phyloP scores from a whole-genome alignment of 2,113 vertebrate genomes.

The Heterocephalus glaber region DNA sequence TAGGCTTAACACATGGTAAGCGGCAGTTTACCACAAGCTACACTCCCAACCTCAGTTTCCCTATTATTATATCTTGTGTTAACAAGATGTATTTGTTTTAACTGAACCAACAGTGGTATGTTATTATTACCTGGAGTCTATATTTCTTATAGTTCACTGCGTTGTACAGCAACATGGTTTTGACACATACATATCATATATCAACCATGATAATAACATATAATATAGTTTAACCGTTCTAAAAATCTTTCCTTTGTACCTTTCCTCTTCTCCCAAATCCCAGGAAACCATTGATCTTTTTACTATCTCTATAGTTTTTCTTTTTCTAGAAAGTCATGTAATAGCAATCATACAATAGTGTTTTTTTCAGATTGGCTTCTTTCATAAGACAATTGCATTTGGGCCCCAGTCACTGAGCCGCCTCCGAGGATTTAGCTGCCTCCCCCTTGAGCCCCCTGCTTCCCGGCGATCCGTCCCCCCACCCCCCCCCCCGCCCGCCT shows the following conservation, averaged over 20 bases:
- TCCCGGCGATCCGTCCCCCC: no score
- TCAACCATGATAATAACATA: not conserved
- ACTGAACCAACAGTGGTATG: not conserved
- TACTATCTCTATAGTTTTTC: not conserved
- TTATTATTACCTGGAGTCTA: not conserved
- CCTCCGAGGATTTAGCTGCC: no score
- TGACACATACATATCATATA: not conserved
- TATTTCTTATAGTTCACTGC: not conserved
- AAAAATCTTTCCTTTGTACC: not conserved
- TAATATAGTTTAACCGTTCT: not conserved
- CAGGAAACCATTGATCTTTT: not conserved
- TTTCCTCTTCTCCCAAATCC: not conserved
- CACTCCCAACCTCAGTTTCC: not conserved
- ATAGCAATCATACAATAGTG: not conserved
- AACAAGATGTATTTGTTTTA: not conserved
- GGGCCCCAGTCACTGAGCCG: no score
- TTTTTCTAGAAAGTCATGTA: not conserved
- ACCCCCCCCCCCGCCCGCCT: conserved; percentile 79
- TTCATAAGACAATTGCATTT: not conserved
- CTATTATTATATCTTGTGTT: not conserved
- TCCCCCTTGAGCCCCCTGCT: no score
- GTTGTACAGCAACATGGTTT: not conserved
- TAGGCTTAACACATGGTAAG: not conserved
- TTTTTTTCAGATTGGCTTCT: not conserved
- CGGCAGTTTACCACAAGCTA: not conserved